Conservation (phyloP, 2,888 invertebrate genomes). For the Rhagonycha lutea region DNA sequence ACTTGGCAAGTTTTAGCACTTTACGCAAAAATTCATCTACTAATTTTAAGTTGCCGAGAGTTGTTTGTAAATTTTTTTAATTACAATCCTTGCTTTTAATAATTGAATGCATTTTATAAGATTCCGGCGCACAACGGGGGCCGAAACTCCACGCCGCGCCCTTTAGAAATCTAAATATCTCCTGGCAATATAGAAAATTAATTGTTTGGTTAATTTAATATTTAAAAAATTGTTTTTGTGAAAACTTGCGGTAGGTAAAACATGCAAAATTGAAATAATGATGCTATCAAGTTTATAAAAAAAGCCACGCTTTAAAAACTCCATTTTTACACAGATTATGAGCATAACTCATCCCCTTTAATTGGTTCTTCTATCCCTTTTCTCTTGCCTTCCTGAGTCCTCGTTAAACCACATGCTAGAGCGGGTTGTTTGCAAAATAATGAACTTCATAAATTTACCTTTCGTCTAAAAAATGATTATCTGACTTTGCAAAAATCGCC, state of each 20-base stretch:
- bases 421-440: slow-evolving; percentile 45
- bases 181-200: not conserved
- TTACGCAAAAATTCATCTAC: not conserved
- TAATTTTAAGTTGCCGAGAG: not conserved
- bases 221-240: not conserved
- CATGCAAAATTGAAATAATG: slow-evolving; percentile 21
- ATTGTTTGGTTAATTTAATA: not conserved
- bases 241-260: not conserved
- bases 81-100: not conserved
- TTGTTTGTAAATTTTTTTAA: not conserved
- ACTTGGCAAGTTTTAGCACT: slow-evolving; percentile 7
- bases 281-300: slow-evolving; percentile 15
- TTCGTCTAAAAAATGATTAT: slow-evolving; percentile 40
- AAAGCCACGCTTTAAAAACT: slow-evolving; percentile 15
- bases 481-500: slow-evolving; percentile 43
- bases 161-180: not conserved
- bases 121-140: not conserved
- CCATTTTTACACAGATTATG: slow-evolving; percentile 42
- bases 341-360: slow-evolving; percentile 38
- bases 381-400: slow-evolving; percentile 16
- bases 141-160: not conserved
- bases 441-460: slow-evolving; percentile 49
- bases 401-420: slow-evolving; percentile 40
- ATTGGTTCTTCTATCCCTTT: slow-evolving; percentile 32
- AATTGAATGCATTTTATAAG: not conserved